Evolutionary conservation across 2,797 vertebrate species (phyloP).

Genomic region (Sebastes hubbsi): DNA sequence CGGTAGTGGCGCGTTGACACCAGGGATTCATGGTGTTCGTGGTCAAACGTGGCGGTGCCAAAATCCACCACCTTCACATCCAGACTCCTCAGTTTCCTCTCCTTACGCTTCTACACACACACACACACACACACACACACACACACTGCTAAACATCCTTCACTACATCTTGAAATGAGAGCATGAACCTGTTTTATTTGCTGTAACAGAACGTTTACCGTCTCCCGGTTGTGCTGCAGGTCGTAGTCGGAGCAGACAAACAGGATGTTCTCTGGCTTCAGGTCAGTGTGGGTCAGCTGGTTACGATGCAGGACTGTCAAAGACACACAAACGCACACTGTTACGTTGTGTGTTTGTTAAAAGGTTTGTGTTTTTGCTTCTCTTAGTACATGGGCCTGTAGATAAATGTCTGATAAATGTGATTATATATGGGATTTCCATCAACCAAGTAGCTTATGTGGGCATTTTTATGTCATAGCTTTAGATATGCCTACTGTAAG

Average conservation of each 20-base stretch:
- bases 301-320: constrained; percentile 91
- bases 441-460: too few relatives aligned
- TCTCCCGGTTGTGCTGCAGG: constrained; percentile 83
- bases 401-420: too few relatives aligned
- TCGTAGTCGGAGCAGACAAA: constrained; percentile 90
- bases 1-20: constrained; percentile 96
- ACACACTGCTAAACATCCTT: not conserved
- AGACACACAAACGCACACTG: not conserved
- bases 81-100: constrained; percentile 84
- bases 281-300: constrained; percentile 95
- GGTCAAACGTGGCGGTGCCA: constrained; percentile 93
- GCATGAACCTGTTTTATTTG: not conserved
- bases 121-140: not conserved
- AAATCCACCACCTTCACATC: constrained; percentile 97
- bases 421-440: too few relatives aligned
- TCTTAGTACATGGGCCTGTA: too few relatives aligned
- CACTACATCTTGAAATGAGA: not conserved
- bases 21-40: constrained; percentile 91
- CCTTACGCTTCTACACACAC: constrained; percentile 82
- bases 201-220: not conserved
- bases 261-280: constrained; percentile 97
- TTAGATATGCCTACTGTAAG: too few relatives aligned
- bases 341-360: too few relatives aligned
- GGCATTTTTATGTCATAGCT: too few relatives aligned
- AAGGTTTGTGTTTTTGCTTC: too few relatives aligned